These are phyloP conservation scores for Lycaena phlaeas DNA, from an alignment of 2,888 invertebrate species.

Conservation along the genomic window DNA sequence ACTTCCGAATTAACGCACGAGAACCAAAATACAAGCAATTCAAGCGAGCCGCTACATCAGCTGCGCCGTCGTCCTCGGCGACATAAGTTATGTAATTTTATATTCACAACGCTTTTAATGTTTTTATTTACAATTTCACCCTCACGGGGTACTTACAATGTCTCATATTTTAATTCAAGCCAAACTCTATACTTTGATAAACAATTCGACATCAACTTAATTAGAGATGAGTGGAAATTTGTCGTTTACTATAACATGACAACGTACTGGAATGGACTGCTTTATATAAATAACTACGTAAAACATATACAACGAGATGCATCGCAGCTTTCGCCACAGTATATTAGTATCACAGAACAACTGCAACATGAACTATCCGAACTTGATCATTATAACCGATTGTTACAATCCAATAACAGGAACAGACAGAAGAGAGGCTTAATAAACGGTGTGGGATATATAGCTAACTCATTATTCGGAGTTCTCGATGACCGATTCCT, in stretches of 20 bases:
- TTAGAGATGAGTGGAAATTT: constrained; percentile 3
- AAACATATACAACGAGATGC: neutral
- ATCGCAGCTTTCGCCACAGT: neutral
- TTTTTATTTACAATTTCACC: too few species aligned
- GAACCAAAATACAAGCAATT: too few species aligned
- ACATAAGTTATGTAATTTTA: too few species aligned
- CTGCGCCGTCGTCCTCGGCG: neutral
- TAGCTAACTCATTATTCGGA: neutral
- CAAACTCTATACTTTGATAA: neutral
- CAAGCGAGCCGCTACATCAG: neutral
- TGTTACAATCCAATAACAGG: constrained; percentile 10
- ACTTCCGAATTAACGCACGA: too few species aligned
- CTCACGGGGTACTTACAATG: neutral
- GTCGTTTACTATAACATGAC: constrained; percentile 10
- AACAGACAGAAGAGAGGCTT: neutral
- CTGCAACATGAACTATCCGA: constrained; percentile 5
- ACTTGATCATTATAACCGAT: neutral
- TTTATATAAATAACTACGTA: neutral
- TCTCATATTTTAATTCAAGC: neutral
- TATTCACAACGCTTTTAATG: neutral
- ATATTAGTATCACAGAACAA: neutral
- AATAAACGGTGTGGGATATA: neutral
- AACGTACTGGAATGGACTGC: constrained; percentile 7
- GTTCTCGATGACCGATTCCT: neutral
- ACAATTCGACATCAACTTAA: neutral